phyloP scores from a whole-genome alignment of 53 echinoderm and acorn worm genomes.

The Paracentrotus lividus region DNA sequence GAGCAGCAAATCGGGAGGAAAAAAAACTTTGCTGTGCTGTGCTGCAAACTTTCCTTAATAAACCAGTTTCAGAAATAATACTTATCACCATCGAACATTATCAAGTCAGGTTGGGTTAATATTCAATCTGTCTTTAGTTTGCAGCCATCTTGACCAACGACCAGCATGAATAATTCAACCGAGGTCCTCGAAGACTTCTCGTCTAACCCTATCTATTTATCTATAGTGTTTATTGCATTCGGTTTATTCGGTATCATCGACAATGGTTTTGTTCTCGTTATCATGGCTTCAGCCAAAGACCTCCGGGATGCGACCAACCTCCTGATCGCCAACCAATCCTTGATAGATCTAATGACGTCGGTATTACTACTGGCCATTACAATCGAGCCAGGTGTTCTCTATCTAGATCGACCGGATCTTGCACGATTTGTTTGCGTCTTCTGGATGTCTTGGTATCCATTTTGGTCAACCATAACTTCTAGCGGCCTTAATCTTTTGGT shows the following conservation, averaged over 20 bases:
- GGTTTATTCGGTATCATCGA: slow-evolving; percentile 36
- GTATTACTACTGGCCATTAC: not conserved
- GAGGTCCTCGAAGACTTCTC: not conserved
- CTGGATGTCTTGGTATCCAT: slow-evolving; percentile 21
- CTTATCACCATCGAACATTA: no score
- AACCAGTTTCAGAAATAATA: no score
- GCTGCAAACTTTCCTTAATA: no score
- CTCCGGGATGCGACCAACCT: not conserved
- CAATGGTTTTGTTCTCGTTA: not conserved
- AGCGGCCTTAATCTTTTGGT: not conserved
- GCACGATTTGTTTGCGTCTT: slow-evolving; percentile 15
- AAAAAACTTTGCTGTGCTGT: no score
- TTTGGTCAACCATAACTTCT: not conserved
- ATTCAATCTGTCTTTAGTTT: no score
- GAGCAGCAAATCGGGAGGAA: no score
- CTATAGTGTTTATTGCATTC: not conserved
- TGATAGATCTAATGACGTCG: slow-evolving; percentile 25
- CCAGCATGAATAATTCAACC: not conserved
- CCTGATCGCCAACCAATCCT: slow-evolving; percentile 49
- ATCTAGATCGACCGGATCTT: not conserved
- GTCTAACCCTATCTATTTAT: not conserved
- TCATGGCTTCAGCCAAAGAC: not conserved
- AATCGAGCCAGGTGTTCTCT: not conserved
- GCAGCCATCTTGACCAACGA: no score
- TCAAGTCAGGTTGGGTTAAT: no score